Evolutionary conservation across 2,113 vertebrate species (phyloP).

Genomic region (Aegotheles bennettii): DNA sequence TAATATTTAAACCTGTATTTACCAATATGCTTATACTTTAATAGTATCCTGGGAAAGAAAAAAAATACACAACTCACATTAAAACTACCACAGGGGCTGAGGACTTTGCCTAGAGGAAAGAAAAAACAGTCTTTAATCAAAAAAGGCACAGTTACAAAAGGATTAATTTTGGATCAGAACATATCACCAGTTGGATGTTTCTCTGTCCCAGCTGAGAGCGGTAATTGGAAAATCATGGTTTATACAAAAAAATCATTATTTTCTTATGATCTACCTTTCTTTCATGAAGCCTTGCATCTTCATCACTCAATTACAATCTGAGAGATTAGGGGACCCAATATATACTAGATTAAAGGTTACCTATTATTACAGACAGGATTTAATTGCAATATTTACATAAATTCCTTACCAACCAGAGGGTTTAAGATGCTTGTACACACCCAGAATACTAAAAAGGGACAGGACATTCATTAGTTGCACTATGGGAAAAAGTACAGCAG

Average conservation of each 20-base stretch:
- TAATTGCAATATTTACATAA: constrained; percentile 60
- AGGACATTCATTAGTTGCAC: not conserved
- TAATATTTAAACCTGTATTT: not conserved
- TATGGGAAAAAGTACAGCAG: not conserved
- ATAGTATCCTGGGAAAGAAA: not conserved
- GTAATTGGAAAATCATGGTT: constrained; percentile 71
- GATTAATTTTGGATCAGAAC: constrained; percentile 56
- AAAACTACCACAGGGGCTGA: not conserved
- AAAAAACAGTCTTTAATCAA: constrained; percentile 36
- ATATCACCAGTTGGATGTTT: constrained; percentile 6
- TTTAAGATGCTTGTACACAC: not conserved
- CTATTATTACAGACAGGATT: constrained; percentile 48
- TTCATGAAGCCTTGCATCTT: constrained; percentile 48
- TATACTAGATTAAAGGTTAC: constrained; percentile 54
- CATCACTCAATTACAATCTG: constrained; percentile 48
- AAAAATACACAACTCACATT: not conserved
- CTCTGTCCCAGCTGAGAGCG: constrained; percentile 55
- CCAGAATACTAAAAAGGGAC: not conserved
- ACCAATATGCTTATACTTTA: not conserved
- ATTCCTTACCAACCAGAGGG: not conserved
- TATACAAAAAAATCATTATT: constrained; percentile 49
- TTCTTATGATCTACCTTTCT: constrained; percentile 49
- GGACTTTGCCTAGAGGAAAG: not conserved
- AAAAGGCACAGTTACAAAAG: constrained; percentile 52
- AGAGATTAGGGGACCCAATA: constrained; percentile 55